Evolutionary conservation across 2,113 vertebrate genomes (phyloP).

Genomic region (Solea senegalensis): DNA sequence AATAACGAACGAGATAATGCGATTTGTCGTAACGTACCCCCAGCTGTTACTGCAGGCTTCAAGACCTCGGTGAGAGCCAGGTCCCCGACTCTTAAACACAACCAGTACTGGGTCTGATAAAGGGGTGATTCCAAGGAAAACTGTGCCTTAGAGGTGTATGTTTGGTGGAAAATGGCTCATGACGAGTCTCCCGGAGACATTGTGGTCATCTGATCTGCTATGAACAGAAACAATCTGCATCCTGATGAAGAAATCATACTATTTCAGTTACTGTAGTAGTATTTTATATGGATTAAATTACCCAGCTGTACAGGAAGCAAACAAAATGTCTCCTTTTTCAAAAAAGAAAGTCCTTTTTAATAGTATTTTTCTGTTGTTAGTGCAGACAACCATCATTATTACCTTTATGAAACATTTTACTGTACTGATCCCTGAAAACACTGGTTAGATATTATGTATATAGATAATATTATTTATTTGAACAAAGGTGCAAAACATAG

Average conservation of each 20-base stretch:
- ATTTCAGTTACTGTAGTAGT: background rate
- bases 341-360: background rate
- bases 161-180: background rate
- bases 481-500: conserved; percentile 15
- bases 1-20: conserved; percentile 18
- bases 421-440: background rate
- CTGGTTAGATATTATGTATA: background rate
- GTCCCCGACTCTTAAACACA: conserved; percentile 77
- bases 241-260: conserved; percentile 5
- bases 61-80: conserved; percentile 34
- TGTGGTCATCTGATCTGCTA: conserved; percentile 6
- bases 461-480: background rate
- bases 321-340: background rate
- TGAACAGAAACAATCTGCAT: background rate
- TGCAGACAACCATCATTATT: background rate
- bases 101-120: conserved; percentile 89
- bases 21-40: background rate
- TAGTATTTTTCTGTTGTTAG: background rate
- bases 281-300: background rate
- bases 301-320: background rate
- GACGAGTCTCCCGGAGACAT: background rate
- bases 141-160: conserved; percentile 61
- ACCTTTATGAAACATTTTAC: background rate
- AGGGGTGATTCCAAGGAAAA: conserved; percentile 17
- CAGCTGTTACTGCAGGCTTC: conserved; percentile 18